phyloP scores from a whole-genome alignment of 1,140 invertebrate genomes.

The Drosophila orosa region DNA sequence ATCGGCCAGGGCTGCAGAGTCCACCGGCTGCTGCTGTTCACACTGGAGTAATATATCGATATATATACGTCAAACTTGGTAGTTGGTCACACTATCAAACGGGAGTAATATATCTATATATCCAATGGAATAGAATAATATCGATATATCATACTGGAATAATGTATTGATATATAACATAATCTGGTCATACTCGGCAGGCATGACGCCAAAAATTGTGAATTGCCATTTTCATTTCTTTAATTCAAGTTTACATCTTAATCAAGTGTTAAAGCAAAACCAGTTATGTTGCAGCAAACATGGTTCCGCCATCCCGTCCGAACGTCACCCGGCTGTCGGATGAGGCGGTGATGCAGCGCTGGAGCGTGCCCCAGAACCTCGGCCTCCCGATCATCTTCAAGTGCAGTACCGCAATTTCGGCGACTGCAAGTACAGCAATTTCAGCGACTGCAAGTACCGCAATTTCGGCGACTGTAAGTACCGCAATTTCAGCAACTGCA shows the following conservation, averaged over 20 bases:
- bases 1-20: not conserved
- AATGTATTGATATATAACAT: too few species aligned
- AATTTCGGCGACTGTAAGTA: slow-evolving; percentile 73
- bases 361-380: slow-evolving; percentile 92
- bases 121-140: too few species aligned
- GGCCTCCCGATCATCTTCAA: slow-evolving; percentile 93
- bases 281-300: slow-evolving; percentile 85
- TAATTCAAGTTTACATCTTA: not conserved
- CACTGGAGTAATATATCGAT: too few species aligned
- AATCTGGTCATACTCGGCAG: too few species aligned
- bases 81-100: too few species aligned
- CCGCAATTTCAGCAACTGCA: too few species aligned
- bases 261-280: not conserved
- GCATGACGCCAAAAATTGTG: too few species aligned
- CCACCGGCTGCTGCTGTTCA: too few species aligned
- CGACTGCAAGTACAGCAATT: slow-evolving; percentile 65
- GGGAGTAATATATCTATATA: too few species aligned
- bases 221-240: not conserved
- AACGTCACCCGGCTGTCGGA: slow-evolving; percentile 93
- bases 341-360: slow-evolving; percentile 96
- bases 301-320: slow-evolving; percentile 94
- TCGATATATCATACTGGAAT: too few species aligned
- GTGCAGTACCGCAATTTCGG: slow-evolving; percentile 84
- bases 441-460: too few species aligned
- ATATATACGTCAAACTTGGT: too few species aligned